Percentiles rank a stretch among this genome's conserved stretches.
These are phyloP conservation scores for Dolichotis patagonum DNA, from an alignment of 2,113 vertebrate species.

Conservation along the genomic window DNA sequence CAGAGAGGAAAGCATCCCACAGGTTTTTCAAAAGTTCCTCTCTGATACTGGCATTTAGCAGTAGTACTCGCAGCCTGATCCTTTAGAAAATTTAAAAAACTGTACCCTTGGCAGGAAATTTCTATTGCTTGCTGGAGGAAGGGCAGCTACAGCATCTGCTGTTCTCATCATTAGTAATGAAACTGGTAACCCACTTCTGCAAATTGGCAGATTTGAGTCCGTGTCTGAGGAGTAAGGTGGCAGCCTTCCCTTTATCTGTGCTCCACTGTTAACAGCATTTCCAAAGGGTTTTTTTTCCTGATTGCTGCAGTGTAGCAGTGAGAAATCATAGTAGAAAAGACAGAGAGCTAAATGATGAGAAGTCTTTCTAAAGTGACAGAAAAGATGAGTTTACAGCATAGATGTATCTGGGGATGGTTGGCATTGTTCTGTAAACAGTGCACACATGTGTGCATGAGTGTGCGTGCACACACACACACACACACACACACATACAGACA, in stretches of 20 bases:
- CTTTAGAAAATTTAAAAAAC: constrained; percentile 70
- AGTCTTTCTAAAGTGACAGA: constrained; percentile 17
- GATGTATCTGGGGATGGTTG: background rate
- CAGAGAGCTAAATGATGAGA: constrained; percentile 50
- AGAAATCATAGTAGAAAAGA: constrained; percentile 58
- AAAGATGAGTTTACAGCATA: background rate
- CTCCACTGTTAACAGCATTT: constrained; percentile 35
- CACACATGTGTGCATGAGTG: background rate
- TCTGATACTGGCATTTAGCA: constrained; percentile 76
- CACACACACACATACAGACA: background rate
- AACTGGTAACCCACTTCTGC: constrained; percentile 72
- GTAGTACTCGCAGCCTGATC: constrained; percentile 74
- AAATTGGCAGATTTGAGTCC: constrained; percentile 71
- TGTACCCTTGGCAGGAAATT: background rate
- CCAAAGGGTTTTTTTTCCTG: background rate
- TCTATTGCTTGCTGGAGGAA: constrained; percentile 56
- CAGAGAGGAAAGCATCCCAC: constrained; percentile 54
- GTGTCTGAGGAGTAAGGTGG: constrained; percentile 63
- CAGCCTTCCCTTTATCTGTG: constrained; percentile 14
- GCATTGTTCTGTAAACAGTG: background rate
- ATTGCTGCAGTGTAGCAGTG: background rate
- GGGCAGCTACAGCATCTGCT: constrained; percentile 68
- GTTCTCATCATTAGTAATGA: constrained; percentile 72
- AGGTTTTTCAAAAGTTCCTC: constrained; percentile 74
- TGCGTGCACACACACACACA: background rate